Evolutionary conservation across 2,888 invertebrate species (phyloP).

Genomic region (Sisyra nigra): DNA sequence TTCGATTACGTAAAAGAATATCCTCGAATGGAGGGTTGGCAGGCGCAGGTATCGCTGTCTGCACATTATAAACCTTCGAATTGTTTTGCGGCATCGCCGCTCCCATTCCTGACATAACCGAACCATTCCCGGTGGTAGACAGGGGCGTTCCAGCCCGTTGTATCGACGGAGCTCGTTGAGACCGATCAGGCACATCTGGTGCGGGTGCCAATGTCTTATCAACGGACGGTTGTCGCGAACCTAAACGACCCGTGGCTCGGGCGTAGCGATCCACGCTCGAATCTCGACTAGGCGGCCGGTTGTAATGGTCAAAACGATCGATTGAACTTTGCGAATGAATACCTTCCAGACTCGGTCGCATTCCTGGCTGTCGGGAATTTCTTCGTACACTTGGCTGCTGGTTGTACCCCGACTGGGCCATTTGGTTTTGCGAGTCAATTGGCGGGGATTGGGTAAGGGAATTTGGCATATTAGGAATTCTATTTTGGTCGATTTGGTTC

Average conservation of each 20-base stretch:
- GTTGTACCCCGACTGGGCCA: conserved; percentile 16
- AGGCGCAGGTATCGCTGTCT: conserved; percentile 24
- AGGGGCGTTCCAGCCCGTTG: conserved; percentile 36
- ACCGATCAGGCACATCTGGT: conserved; percentile 27
- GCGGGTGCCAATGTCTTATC: conserved; percentile 38
- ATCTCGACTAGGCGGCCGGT: conserved; percentile 76
- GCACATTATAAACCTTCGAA: conserved; percentile 25
- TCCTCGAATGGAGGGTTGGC: conserved; percentile 57
- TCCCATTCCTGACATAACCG: conserved; percentile 40
- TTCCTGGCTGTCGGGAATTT: conserved; percentile 30
- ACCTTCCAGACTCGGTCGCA: conserved; percentile 27
- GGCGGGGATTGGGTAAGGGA: conserved; percentile 14
- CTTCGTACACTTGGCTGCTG: conserved; percentile 23
- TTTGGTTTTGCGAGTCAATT: conserved; percentile 17
- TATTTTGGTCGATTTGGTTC: conserved; percentile 21
- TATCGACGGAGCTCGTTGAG: conserved; percentile 36
- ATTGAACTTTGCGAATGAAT: conserved; percentile 51
- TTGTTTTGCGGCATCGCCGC: conserved; percentile 25
- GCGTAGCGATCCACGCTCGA: conserved; percentile 66
- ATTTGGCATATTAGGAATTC: conserved; percentile 15
- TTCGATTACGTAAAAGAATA: conserved; percentile 60
- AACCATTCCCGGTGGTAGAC: conserved; percentile 41
- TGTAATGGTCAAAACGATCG: conserved; percentile 90
- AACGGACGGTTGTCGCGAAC: conserved; percentile 62
- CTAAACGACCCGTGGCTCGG: conserved; percentile 44